These are phyloP conservation scores for Hestina assimilis DNA, from an alignment of 1,140 invertebrate genomes.

Conservation along the genomic window DNA sequence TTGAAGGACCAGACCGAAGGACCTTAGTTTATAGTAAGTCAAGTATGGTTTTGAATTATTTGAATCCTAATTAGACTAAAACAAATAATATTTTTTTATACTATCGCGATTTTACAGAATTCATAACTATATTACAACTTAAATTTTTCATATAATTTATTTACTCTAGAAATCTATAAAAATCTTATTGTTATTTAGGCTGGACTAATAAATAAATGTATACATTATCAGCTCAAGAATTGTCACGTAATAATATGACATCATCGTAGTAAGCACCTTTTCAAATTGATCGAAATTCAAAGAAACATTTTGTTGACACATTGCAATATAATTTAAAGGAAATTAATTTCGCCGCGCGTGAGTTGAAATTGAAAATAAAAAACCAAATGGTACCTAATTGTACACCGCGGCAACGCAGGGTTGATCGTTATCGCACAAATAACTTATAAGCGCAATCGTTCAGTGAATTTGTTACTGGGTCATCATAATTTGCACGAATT, in stretches of 20 bases:
- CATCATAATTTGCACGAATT: slow-evolving; percentile 15
- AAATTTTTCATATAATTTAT: too few relatives aligned
- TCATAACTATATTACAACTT: too few relatives aligned
- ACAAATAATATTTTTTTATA: too few relatives aligned
- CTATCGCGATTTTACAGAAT: too few relatives aligned
- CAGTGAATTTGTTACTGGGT: slow-evolving; percentile 26
- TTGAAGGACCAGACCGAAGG: too few relatives aligned
- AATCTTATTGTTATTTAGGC: too few relatives aligned
- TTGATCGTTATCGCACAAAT: slow-evolving; percentile 31
- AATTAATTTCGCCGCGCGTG: slow-evolving; percentile 25
- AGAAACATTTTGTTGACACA: slow-evolving; percentile 18
- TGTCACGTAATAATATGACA: not conserved
- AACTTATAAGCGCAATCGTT: slow-evolving; percentile 25
- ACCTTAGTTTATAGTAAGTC: too few relatives aligned
- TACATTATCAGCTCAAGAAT: too few relatives aligned
- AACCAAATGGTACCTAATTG: slow-evolving; percentile 24
- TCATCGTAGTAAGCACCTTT: slow-evolving; percentile 21
- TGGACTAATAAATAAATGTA: too few relatives aligned
- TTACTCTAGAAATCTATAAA: too few relatives aligned
- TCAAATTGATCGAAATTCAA: slow-evolving; percentile 18
- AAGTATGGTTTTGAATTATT: too few relatives aligned
- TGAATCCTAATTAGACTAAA: too few relatives aligned
- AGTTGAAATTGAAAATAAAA: slow-evolving; percentile 24
- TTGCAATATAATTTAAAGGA: slow-evolving; percentile 29
- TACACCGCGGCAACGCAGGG: slow-evolving; percentile 15